Evolutionary conservation across 1,140 invertebrate species (phyloP), one percentile per base, ranked within the genome.

Genomic region (Trypoxylus dichotomus): DNA sequence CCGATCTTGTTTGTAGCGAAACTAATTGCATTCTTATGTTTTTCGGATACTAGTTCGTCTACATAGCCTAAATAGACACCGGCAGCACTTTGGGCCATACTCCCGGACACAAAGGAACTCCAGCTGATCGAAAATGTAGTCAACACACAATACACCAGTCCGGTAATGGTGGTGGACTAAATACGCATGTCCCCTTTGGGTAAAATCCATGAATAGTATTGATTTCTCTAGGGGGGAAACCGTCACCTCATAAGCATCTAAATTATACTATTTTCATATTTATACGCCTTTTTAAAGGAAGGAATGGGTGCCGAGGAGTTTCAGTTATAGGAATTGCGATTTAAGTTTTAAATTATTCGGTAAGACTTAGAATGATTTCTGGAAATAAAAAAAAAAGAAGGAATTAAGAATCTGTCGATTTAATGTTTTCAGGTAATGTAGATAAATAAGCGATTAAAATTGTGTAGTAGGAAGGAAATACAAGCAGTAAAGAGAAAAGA

Each of bases 1-100:
- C 93, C 93, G 79, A 93, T 90, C 90, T 94, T 94, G 82, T 93
- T 93, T 15, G 90, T 90, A 21, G 88, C 89, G 82, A 89, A 93
- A 83, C 90, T 90, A n/a, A 92, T 86, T 75, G 86, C 83, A 21
- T 84, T 83, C 58, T 87, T 89, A 85, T 92, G 85, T 85, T 93
- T 92, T 32, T 92, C 90, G 32, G 88, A 88, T 72, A 93, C 88
- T 78, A 85, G 85, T 85, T 93, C 92, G 82, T 94, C 93, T 79
- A 91, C 91, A 81, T 89, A 93, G 43, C 92, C 93, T 74, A 94
- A 84, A 76, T 91, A 89, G 76, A 93, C 88, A 80, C 86, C 89
- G 21, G 85, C 81, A 75, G 85, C 85, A 83, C 86, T 88, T 79
- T 86, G 86, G 24, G 88, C 88, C 88, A 89, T 89, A n/a, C 10